These are phyloP conservation scores for Drosophila hamatofila DNA, from an alignment of 2,888 invertebrate species.

Conservation along the genomic window DNA sequence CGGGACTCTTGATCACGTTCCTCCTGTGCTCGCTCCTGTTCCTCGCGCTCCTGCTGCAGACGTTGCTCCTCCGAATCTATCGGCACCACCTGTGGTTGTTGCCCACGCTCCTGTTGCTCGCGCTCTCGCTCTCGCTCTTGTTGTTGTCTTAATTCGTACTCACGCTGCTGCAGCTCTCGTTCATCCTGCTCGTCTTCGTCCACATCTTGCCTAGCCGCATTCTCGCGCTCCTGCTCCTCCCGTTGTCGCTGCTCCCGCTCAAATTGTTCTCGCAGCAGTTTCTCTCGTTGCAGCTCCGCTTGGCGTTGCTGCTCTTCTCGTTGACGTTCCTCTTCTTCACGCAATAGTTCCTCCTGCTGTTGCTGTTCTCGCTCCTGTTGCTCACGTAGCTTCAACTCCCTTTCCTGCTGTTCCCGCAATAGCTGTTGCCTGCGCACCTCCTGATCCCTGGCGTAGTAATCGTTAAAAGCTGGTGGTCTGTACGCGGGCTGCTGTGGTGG, in stretches of 20 bases:
- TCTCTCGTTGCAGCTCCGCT: slow-evolving; percentile 29
- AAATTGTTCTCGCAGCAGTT: slow-evolving; percentile 21
- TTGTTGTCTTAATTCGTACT: slow-evolving; percentile 20
- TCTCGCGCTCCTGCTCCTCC: slow-evolving; percentile 28
- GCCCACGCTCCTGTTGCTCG: slow-evolving; percentile 24
- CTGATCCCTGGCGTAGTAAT: slow-evolving; percentile 8
- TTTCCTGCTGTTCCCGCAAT: slow-evolving; percentile 18
- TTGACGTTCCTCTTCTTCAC: slow-evolving; percentile 30
- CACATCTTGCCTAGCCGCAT: not conserved
- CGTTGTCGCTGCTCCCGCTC: slow-evolving; percentile 33
- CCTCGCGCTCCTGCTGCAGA: slow-evolving; percentile 14
- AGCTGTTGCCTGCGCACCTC: slow-evolving; percentile 28
- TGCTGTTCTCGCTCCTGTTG: slow-evolving; percentile 25
- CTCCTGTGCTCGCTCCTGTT: slow-evolving; percentile 23
- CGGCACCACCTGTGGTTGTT: not conserved
- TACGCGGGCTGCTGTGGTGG: slow-evolving; percentile 5
- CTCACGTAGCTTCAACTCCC: slow-evolving; percentile 24
- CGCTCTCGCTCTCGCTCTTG: slow-evolving; percentile 24
- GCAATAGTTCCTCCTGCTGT: slow-evolving; percentile 1
- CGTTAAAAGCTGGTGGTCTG: not conserved
- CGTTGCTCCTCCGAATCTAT: slow-evolving; percentile 4
- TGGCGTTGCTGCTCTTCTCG: slow-evolving; percentile 31
- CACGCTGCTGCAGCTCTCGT: slow-evolving; percentile 23
- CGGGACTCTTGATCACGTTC: slow-evolving; percentile 19
- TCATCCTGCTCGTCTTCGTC: slow-evolving; percentile 22